A percentile compares a stretch with the other conserved stretches of the same genome.
Conservation (phyloP, 1,140 invertebrate genomes). For the Campoletis sonorensis region DNA sequence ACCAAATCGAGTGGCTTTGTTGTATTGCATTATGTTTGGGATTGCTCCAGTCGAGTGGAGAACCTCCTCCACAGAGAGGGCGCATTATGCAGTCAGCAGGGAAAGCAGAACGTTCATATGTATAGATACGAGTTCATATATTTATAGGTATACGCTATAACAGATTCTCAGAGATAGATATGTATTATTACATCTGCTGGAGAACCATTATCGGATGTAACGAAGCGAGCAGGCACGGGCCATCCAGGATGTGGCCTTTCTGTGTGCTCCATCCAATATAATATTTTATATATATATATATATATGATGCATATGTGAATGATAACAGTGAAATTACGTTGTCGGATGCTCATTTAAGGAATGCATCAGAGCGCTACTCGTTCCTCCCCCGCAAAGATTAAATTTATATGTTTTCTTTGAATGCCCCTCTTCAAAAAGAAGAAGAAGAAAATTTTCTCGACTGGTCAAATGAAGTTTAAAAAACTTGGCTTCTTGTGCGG, state of each 20-base stretch:
- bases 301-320: not conserved
- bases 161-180: slow-evolving; percentile 20
- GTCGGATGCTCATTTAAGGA: slow-evolving; percentile 28
- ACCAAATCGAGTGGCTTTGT: not conserved
- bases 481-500: no score
- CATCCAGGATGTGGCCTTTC: slow-evolving; percentile 46
- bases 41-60: slow-evolving; percentile 24
- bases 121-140: not conserved
- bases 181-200: slow-evolving; percentile 53
- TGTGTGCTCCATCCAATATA: slow-evolving; percentile 21
- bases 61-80: not conserved
- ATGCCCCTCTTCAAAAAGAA: slow-evolving; percentile 7
- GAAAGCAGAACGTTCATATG: not conserved
- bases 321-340: no score
- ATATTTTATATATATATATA: slow-evolving; percentile 23
- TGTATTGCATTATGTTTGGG: slow-evolving; percentile 20
- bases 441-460: not conserved
- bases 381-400: slow-evolving; percentile 52
- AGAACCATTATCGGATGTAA: slow-evolving; percentile 67
- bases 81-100: not conserved
- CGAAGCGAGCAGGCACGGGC: slow-evolving; percentile 68
- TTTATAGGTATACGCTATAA: not conserved
- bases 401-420: not conserved
- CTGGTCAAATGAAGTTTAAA: no score
- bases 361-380: slow-evolving; percentile 8